These are phyloP conservation scores for Heliconius sara DNA, from an alignment of 2,888 invertebrate genomes.

Conservation along the genomic window DNA sequence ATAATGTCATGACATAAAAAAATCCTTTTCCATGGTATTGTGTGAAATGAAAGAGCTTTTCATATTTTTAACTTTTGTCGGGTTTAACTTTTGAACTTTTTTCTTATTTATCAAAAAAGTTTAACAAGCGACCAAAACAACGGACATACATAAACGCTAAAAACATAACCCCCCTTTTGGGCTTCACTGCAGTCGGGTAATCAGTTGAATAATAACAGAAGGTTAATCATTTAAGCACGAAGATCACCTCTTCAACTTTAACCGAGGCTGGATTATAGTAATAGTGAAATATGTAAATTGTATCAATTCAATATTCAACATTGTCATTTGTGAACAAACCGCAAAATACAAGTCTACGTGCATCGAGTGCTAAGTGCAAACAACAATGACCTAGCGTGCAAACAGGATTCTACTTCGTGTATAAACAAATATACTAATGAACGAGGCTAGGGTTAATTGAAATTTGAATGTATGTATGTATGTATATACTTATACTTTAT, in stretches of 20 bases:
- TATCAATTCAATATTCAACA: slow-evolving; percentile 21
- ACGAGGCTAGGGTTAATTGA: slow-evolving; percentile 18
- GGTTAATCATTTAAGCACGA: neutral
- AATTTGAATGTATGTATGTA: neutral
- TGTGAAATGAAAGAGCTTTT: too few species aligned
- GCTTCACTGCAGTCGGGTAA: neutral
- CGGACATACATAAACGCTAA: neutral
- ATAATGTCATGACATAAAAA: too few species aligned
- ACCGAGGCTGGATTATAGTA: neutral
- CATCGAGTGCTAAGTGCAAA: slow-evolving; percentile 56
- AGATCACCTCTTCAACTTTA: neutral
- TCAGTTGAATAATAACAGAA: neutral
- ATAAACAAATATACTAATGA: slow-evolving; percentile 26
- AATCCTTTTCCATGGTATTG: too few species aligned
- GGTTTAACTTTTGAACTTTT: too few species aligned
- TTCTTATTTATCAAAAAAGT: too few species aligned
- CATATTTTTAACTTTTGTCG: too few species aligned
- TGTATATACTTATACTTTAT: neutral
- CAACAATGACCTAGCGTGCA: slow-evolving; percentile 48
- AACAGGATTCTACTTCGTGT: slow-evolving; percentile 39
- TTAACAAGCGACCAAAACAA: too few species aligned
- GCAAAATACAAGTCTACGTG: slow-evolving; percentile 31
- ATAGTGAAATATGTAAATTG: slow-evolving; percentile 9
- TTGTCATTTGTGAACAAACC: slow-evolving; percentile 17
- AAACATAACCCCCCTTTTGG: neutral